Evolutionary conservation across 2,113 vertebrate species (phyloP).

Genomic region (Tragelaphus buxtoni): DNA sequence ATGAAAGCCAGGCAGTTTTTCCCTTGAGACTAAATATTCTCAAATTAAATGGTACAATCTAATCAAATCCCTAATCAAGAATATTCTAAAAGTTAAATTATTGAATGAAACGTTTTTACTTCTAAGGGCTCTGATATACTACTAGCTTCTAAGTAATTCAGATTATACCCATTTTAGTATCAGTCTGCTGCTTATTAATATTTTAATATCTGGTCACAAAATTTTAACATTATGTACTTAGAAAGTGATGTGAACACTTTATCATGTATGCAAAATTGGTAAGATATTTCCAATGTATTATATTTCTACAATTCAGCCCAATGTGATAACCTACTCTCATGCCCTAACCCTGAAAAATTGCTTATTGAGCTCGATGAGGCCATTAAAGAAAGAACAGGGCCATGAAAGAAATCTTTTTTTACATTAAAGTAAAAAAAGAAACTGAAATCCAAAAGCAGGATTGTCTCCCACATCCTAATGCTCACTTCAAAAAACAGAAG

Average conservation of each 20-base stretch:
- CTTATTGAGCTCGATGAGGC: not conserved
- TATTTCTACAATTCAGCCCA: not conserved
- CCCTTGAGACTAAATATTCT: constrained; percentile 21
- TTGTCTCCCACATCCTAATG: not conserved
- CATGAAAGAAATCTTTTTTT: not conserved
- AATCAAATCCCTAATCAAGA: constrained; percentile 2
- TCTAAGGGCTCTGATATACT: not conserved
- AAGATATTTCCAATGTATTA: not conserved
- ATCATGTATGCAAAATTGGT: not conserved
- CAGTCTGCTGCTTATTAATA: not conserved
- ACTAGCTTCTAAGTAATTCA: constrained; percentile 20
- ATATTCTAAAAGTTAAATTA: constrained; percentile 30
- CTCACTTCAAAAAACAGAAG: not conserved
- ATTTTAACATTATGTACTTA: constrained; percentile 11
- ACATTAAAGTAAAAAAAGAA: not conserved
- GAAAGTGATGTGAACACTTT: not conserved
- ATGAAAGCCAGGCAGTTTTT: constrained; percentile 28
- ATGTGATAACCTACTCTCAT: not conserved
- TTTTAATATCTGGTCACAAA: constrained; percentile 2
- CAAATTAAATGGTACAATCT: not conserved
- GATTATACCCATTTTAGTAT: constrained; percentile 20
- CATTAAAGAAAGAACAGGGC: not conserved
- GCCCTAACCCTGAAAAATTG: not conserved
- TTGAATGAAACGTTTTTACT: not conserved
- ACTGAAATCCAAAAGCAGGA: not conserved